Evolutionary conservation across 2,113 vertebrate genomes (phyloP).

Genomic region (Leptobrachium ailaonicum): DNA sequence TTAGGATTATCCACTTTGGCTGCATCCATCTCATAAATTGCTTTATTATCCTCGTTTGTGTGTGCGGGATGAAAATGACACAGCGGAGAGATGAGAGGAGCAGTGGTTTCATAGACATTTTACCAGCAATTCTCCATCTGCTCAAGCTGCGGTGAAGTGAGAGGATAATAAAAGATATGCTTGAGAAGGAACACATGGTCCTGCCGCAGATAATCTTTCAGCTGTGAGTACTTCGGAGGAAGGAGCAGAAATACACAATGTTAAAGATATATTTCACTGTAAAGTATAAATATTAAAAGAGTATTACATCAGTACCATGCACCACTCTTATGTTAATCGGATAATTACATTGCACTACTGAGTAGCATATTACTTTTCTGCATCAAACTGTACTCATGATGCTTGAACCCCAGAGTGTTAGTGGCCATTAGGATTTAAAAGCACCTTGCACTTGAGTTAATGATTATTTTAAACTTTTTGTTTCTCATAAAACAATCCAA

Average conservation of each 20-base stretch:
- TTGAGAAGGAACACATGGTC: slow-evolving; percentile 23
- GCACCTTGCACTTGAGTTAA: no score
- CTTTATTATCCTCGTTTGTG: slow-evolving; percentile 45
- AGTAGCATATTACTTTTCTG: no score
- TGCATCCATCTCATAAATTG: slow-evolving; percentile 43
- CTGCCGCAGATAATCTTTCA: slow-evolving; percentile 26
- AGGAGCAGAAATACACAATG: slow-evolving; percentile 1
- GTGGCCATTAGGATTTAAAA: no score
- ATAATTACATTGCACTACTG: no score
- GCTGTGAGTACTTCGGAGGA: slow-evolving; percentile 30
- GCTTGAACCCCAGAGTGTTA: no score
- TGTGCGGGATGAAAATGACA: slow-evolving; percentile 29
- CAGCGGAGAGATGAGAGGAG: slow-evolving; percentile 28
- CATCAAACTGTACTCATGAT: no score
- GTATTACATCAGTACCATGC: not conserved
- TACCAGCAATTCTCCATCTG: slow-evolving; percentile 46
- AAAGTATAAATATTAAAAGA: not conserved
- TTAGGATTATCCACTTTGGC: slow-evolving; percentile 44
- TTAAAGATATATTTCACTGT: slow-evolving; percentile 11
- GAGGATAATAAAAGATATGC: slow-evolving; percentile 31
- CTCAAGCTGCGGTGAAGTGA: slow-evolving; percentile 7
- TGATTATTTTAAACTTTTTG: no score
- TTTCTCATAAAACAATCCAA: no score
- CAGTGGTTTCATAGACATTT: slow-evolving; percentile 30
- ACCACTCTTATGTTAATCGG: no score